Percentiles rank a stretch among this genome's conserved stretches.
Conservation (phyloP, 2,113 vertebrate species). For the Axis porcinus region DNA sequence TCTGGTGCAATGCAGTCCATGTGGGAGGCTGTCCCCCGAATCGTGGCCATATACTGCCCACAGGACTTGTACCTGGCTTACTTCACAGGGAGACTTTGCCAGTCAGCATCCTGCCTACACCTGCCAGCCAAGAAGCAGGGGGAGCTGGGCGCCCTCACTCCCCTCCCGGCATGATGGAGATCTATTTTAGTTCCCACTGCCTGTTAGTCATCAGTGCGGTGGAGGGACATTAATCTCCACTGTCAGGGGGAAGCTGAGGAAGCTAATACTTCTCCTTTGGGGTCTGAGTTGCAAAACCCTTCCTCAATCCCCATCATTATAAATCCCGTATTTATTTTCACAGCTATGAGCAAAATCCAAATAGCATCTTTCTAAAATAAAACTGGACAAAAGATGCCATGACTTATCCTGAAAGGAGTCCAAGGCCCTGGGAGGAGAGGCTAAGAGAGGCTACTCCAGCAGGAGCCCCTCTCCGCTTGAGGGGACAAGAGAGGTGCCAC, state of each 20-base stretch:
- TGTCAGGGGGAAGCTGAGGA: conserved; percentile 35
- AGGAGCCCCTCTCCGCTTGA: neutral
- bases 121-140: neutral
- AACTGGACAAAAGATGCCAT: neutral
- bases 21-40: neutral
- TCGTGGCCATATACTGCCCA: neutral
- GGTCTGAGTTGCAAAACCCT: conserved; percentile 50
- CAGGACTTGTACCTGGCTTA: neutral
- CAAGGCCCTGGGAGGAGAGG: neutral
- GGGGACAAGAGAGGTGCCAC: neutral
- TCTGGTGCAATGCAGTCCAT: neutral
- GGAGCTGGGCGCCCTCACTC: rapidly evolving
- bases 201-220: neutral
- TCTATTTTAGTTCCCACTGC: neutral
- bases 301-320: neutral
- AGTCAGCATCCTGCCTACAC: neutral
- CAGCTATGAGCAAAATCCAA: neutral
- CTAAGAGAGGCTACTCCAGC: neutral
- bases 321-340: conserved; percentile 49
- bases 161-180: rapidly evolving
- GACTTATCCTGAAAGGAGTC: neutral
- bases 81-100: neutral
- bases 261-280: conserved; percentile 60
- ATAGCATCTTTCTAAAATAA: conserved; percentile 16
- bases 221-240: neutral